Evolutionary conservation across 2,797 vertebrate genomes (phyloP), one percentile per base, ranked within the genome.

Genomic region (Rhynchonycteris naso): DNA sequence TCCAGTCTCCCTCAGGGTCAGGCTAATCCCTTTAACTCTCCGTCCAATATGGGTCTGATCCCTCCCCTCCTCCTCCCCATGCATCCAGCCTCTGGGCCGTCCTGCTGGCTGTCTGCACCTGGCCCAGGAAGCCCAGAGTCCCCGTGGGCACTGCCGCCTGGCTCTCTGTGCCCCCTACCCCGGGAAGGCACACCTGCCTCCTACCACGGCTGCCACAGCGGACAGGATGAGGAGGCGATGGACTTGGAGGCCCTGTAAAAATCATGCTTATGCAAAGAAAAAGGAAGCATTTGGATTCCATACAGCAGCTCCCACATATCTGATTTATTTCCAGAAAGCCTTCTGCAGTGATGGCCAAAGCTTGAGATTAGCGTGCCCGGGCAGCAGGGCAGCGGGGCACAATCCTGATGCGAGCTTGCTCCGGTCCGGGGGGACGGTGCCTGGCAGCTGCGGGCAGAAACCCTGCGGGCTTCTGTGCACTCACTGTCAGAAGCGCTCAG

Each of bases 401-500:
- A 65, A 80, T 90, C 76, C 59, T 4, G 22, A 78, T 54, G 80
- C 56, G 75, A 84, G 84, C 83, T 43, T 66, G 4, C 61, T 93
- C 35, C n/a, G 58, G 21, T 81, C n/a, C 11, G 1, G 72, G 72
- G 47, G 92, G 84, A 54, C 21, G 13, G 58, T 0, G 19, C 52
- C 90, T 71, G 76, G 33, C 61, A 78, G 80, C 90, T 94, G 59
- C 59, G 71, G 92, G 85, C 63, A 50, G 87, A 90, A 91, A 59
- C 47, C 91, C 89, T 79, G 47, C 21, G 81, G 94, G 84, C 78
- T 97, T 93, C 84, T 90, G 84, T 75, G 90, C 94, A 88, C 12
- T 75, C 80, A 91, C 96, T 96, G 96, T 97, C 95, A 93, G 66
- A 94, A 90, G 81, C 85, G 50, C 38, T 97, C 94, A 88, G 47